Base-by-base conservation (phyloP, 1,140 invertebrate species). In the Drosophila punjabiensis region DNA sequence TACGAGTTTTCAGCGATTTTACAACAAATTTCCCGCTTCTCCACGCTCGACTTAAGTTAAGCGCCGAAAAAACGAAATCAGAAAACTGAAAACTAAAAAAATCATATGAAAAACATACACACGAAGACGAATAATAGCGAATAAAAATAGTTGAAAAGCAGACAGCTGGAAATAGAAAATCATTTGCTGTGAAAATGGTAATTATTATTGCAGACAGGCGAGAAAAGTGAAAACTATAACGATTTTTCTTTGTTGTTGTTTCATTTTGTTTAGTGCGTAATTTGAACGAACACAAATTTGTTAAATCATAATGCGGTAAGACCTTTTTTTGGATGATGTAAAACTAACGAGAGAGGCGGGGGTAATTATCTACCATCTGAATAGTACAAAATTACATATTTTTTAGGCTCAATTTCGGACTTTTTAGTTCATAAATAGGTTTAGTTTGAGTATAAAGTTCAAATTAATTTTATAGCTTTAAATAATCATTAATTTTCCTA, bases 181-280 rank as follows among this genome's bases (percentile, higher is more conserved):
- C 76, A 78, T 58, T 78, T 52, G 63, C 76, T 78, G 52, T 78
- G 76, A 78, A 78, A 78, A 78, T 78, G 65, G 66, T 78, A 78
- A 78, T 78, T 78, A 70, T 69, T 63, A 63, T 56, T 33, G 48
- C 48, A 52, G 47, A 45, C 68, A 61, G 55, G 39, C 50, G 45
- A 65, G 43, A 53, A 78, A 78, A 78, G 76, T 78, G 76, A 78
- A 78, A 78, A 78, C 75, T 63, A 20, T n/a, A 37, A 59, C 13
- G n/a, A 2, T 76, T 48, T 55, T 33, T 32, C 37, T 18, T 50
- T 37, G 6, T 20, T 63, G 30, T 62, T 33, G 39, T 60, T 41
- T 32, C 24, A 41, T 52, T 70, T 68, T 20, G 47, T 67, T 68
- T 69, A 43, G 56, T 78, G 76, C 75, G 75, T 78, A 78, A 78